phyloP scores from a whole-genome alignment of 1,140 invertebrate genomes.

The Pseudomyrmex pallidus region DNA sequence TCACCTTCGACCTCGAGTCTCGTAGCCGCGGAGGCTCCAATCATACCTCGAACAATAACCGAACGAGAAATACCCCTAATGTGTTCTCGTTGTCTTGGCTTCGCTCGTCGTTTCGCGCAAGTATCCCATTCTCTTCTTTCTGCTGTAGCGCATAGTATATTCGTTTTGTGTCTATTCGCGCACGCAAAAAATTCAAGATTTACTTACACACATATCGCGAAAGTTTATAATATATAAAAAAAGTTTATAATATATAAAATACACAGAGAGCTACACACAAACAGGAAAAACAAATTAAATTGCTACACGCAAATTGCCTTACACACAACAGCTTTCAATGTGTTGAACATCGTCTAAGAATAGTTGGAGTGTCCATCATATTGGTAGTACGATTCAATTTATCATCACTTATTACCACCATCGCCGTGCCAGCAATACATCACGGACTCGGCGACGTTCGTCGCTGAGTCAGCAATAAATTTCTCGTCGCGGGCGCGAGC shows the following conservation, averaged over 20 bases:
- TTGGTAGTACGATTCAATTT: conserved; percentile 51
- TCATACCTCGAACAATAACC: conserved; percentile 79
- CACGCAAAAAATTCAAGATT: too few species aligned
- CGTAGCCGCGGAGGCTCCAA: conserved; percentile 68
- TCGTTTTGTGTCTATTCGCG: conserved; percentile 4
- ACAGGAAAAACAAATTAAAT: conserved; percentile 1
- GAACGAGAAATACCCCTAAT: conserved; percentile 76
- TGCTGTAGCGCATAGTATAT: not conserved
- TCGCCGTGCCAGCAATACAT: conserved; percentile 52
- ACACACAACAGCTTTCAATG: conserved; percentile 26
- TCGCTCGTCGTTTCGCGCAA: conserved; percentile 51
- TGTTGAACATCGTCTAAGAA: conserved; percentile 17
- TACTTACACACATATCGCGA: too few species aligned
- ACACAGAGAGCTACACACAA: not conserved
- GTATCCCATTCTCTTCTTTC: not conserved
- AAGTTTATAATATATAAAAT: not conserved
- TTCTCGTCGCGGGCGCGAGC: conserved; percentile 51
- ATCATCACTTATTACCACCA: conserved; percentile 59
- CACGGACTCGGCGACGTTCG: conserved; percentile 59
- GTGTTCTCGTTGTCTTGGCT: conserved; percentile 50
- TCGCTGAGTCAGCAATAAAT: conserved; percentile 62
- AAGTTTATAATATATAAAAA: not conserved
- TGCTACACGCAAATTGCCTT: not conserved
- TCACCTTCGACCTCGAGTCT: conserved; percentile 80
- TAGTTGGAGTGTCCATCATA: conserved; percentile 41